A percentile compares a stretch with the other conserved stretches of the same genome.
Conservation (phyloP, 2,113 vertebrate genomes). For the Nanger granti region DNA sequence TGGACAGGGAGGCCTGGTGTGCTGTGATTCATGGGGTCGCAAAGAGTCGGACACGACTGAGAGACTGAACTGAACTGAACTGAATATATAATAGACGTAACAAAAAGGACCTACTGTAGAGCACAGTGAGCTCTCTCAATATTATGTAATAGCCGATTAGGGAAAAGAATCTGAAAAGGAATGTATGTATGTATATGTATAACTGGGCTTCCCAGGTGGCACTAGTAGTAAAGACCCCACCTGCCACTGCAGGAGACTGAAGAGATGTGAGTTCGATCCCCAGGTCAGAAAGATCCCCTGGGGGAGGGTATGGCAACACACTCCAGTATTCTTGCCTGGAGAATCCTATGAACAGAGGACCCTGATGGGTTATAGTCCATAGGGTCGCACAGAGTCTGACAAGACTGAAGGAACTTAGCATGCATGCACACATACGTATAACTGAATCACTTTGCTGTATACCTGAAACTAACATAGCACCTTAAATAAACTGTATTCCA, state of each 20-base stretch:
- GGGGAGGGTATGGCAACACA: not conserved
- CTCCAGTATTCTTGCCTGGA: not conserved
- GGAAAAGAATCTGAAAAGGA: not conserved
- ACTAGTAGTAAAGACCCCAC: not conserved
- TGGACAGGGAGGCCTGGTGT: no score
- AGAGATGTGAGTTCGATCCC: not conserved
- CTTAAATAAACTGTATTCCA: not conserved
- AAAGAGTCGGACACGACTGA: no score
- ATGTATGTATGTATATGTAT: not conserved
- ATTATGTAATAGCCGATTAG: not conserved
- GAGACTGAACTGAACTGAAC: no score
- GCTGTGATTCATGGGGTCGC: no score
- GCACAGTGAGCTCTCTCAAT: not conserved
- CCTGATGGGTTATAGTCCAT: not conserved
- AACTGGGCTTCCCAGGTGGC: not conserved
- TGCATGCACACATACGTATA: fast-evolving
- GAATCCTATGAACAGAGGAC: not conserved
- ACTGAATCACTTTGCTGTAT: not conserved
- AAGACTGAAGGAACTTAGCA: not conserved
- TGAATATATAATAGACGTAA: not conserved
- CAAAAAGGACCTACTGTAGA: not conserved
- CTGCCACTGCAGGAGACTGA: not conserved
- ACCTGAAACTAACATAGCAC: not conserved
- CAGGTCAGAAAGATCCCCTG: not conserved
- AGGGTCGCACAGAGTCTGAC: not conserved